Conservation (phyloP, 1,140 invertebrate species). For the Sitobion miscanthi region DNA sequence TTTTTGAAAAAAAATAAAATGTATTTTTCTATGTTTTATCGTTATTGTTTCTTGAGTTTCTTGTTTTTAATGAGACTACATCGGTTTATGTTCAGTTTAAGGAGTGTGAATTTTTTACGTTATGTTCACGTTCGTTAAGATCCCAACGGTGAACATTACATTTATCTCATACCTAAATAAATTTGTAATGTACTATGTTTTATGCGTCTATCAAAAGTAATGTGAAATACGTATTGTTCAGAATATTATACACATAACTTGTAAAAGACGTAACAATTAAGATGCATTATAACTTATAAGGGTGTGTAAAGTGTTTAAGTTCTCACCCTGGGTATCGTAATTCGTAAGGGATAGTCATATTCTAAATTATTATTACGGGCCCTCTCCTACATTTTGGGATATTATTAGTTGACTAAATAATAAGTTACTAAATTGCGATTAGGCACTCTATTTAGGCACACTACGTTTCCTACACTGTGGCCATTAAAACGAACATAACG, state of each 20-base stretch:
- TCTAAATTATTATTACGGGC: background rate
- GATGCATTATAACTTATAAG: conserved; percentile 16
- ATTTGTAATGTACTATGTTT: background rate
- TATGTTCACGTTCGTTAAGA: background rate
- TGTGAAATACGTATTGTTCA: background rate
- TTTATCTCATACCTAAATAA: background rate
- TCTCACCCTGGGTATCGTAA: background rate
- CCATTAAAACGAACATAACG: background rate
- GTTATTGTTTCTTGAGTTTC: background rate
- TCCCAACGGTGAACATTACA: background rate
- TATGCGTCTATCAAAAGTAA: background rate
- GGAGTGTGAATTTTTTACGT: background rate
- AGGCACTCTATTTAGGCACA: background rate
- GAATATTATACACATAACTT: background rate
- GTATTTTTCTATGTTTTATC: background rate
- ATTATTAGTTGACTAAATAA: background rate
- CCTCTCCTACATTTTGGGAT: background rate
- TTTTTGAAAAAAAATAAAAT: background rate
- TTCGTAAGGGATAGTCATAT: background rate
- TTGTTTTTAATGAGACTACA: background rate
- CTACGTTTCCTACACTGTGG: background rate
- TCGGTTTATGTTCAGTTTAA: background rate
- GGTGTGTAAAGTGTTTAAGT: background rate
- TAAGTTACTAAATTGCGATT: background rate
- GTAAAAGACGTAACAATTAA: background rate